phyloP scores from a whole-genome alignment of 2,113 vertebrate genomes.

The Tragelaphus strepsiceros region DNA sequence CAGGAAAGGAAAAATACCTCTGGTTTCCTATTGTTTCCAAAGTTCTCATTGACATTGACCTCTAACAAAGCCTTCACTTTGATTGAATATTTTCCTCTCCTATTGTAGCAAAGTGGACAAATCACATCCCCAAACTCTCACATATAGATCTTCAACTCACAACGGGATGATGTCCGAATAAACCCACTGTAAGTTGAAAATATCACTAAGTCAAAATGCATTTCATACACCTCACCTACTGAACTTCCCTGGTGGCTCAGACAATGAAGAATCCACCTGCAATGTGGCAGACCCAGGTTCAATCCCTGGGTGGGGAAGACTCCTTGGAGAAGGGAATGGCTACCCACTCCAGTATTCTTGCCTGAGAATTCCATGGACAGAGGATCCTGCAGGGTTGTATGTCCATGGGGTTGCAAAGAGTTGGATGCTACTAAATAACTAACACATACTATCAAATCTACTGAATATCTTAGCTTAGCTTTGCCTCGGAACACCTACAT shows the following conservation, averaged over 20 bases:
- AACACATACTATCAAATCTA: background rate
- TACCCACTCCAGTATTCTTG: background rate
- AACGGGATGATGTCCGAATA: background rate
- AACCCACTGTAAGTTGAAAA: background rate
- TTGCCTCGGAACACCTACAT: background rate
- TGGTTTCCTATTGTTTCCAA: constrained; percentile 13
- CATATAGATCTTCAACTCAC: background rate
- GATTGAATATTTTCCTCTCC: background rate
- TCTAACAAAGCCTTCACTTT: constrained; percentile 47
- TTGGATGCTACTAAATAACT: background rate
- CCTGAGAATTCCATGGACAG: background rate
- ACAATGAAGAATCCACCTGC: background rate
- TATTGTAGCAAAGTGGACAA: background rate
- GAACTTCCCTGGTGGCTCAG: background rate
- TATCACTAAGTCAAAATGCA: background rate
- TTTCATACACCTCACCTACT: background rate
- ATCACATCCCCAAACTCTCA: background rate
- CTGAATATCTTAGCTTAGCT: background rate
- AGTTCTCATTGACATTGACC: background rate
- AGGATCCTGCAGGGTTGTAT: background rate
- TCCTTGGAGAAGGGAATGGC: background rate
- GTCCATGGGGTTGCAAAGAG: background rate
- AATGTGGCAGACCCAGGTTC: background rate
- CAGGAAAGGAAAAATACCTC: background rate
- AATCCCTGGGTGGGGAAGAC: background rate